A percentile compares a stretch with the other conserved stretches of the same genome.
These are phyloP conservation scores for Cheilosia soror DNA, from an alignment of 2,888 invertebrate genomes.

Conservation along the genomic window DNA sequence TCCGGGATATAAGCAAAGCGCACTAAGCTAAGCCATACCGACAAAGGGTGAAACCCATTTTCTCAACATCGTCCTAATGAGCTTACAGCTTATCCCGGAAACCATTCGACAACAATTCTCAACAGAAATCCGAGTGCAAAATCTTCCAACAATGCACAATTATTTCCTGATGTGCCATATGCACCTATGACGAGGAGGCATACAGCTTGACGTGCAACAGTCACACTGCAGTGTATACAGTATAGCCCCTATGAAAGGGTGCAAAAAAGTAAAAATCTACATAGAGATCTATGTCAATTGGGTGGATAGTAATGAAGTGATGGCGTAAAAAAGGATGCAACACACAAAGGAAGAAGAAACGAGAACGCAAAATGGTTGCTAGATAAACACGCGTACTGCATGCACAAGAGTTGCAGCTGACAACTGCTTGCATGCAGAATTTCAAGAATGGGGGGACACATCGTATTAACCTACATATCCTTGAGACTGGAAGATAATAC, in stretches of 20 bases:
- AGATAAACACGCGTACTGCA: constrained; percentile 45
- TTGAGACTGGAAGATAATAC: constrained; percentile 39
- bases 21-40: constrained; percentile 26
- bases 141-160: constrained; percentile 69
- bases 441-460: constrained; percentile 44
- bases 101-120: constrained; percentile 56
- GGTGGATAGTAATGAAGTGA: constrained; percentile 52
- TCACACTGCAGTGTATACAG: not conserved
- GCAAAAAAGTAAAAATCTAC: constrained; percentile 43
- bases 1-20: constrained; percentile 17
- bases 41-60: constrained; percentile 14
- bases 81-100: constrained; percentile 73
- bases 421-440: constrained; percentile 43
- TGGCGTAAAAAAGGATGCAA: constrained; percentile 37
- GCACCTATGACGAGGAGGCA: constrained; percentile 29
- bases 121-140: constrained; percentile 54
- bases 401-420: constrained; percentile 30
- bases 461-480: constrained; percentile 53
- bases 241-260: not conserved
- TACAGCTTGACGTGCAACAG: constrained; percentile 33
- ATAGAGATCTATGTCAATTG: constrained; percentile 60
- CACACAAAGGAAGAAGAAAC: constrained; percentile 6
- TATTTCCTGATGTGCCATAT: constrained; percentile 57
- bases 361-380: constrained; percentile 37
- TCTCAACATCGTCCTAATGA: constrained; percentile 47